A percentile compares a stretch with the other conserved stretches of the same genome.
These are phyloP conservation scores for Leptopilina boulardi DNA, from an alignment of 1,140 invertebrate species.

Conservation along the genomic window DNA sequence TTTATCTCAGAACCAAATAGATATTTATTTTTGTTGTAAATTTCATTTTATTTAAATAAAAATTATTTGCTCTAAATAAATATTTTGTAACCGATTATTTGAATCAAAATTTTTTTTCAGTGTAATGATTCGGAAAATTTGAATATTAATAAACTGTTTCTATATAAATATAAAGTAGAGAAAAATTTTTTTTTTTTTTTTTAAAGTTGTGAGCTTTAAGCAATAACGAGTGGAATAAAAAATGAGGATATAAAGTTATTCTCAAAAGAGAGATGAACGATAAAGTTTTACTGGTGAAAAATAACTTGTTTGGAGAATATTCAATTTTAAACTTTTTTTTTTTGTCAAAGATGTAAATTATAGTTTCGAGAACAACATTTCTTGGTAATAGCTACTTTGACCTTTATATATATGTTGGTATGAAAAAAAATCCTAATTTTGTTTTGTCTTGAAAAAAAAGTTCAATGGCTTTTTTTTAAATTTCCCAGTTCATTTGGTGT, in stretches of 20 bases:
- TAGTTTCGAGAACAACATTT: not conserved
- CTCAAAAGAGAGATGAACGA: not conserved
- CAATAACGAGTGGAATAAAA: not conserved
- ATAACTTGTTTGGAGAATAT: constrained; percentile 28
- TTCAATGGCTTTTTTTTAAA: too few relatives aligned
- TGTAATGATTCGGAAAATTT: too few relatives aligned
- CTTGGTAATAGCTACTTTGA: not conserved
- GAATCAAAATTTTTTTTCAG: too few relatives aligned
- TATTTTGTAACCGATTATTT: too few relatives aligned
- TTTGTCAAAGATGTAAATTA: not conserved
- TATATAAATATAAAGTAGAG: not conserved
- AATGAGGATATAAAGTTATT: not conserved
- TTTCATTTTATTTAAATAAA: too few relatives aligned
- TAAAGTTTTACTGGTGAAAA: not conserved
- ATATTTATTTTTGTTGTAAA: too few relatives aligned
- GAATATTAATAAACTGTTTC: not conserved
- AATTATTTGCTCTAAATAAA: too few relatives aligned
- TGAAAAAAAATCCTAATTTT: too few relatives aligned
- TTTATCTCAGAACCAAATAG: too few relatives aligned
- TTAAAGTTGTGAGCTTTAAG: not conserved
- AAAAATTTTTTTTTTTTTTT: not conserved
- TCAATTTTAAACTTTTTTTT: constrained; percentile 13
- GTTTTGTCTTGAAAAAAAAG: too few relatives aligned
- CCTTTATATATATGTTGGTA: not conserved
- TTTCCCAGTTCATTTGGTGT: not conserved